Evolutionary conservation across 2,797 vertebrate genomes (phyloP).

Genomic region (Enteromius paludinosus): DNA sequence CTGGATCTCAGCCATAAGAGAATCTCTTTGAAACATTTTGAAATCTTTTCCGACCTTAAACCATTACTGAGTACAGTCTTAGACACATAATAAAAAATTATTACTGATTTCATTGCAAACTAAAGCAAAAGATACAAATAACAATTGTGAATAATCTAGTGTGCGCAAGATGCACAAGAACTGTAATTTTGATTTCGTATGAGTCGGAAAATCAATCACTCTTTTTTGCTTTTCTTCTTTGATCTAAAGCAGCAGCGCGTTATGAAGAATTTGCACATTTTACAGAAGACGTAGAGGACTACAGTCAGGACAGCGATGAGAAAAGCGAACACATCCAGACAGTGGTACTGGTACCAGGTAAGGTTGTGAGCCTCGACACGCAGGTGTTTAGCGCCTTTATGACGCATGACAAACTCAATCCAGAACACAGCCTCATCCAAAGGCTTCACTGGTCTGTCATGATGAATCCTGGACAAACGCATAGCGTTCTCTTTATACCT

Average conservation of each 20-base stretch:
- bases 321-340: conserved; percentile 79
- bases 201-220: conserved; percentile 63
- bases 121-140: too few species aligned
- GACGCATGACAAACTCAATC: conserved; percentile 84
- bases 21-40: too few species aligned
- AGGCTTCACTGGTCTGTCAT: conserved; percentile 79
- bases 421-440: conserved; percentile 82
- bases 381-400: conserved; percentile 84
- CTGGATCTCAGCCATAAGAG: too few species aligned
- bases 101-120: too few species aligned
- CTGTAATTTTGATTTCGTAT: too few species aligned
- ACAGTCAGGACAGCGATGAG: conserved; percentile 64
- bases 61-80: too few species aligned
- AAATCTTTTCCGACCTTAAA: too few species aligned
- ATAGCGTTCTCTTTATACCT: conserved; percentile 73
- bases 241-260: conserved; percentile 60
- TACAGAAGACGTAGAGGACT: conserved; percentile 60
- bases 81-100: too few species aligned
- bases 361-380: conserved; percentile 80
- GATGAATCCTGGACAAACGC: conserved; percentile 80
- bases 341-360: conserved; percentile 84
- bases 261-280: conserved; percentile 65
- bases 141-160: too few species aligned
- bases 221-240: conserved; percentile 67
- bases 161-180: too few species aligned